Evolutionary conservation across 2,113 vertebrate genomes (phyloP).

Genomic region (Neofelis nebulosa): DNA sequence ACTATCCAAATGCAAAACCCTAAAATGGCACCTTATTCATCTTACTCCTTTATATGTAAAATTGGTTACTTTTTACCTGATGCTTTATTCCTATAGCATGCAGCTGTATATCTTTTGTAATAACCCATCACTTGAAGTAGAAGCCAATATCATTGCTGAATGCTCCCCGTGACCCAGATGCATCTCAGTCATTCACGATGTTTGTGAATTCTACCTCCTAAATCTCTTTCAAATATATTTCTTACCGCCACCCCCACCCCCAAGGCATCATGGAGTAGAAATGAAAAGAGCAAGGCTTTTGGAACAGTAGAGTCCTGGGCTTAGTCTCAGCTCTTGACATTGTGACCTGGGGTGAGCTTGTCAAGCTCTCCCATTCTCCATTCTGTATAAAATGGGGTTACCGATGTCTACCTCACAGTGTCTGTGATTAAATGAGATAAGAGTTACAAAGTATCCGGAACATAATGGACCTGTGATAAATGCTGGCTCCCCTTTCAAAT

Average conservation of each 20-base stretch:
- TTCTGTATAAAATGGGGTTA: background rate
- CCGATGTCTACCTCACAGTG: background rate
- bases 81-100: background rate
- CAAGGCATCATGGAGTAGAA: background rate
- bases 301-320: background rate
- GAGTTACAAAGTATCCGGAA: background rate
- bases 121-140: background rate
- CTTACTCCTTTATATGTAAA: background rate
- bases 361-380: background rate
- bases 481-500: background rate
- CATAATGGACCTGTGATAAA: background rate
- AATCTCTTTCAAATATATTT: background rate
- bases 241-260: background rate
- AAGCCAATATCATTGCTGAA: background rate
- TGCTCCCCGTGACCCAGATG: background rate
- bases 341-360: background rate
- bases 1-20: background rate
- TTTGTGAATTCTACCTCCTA: background rate
- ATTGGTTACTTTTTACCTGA: background rate
- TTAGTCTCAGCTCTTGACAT: background rate
- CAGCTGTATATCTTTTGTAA: background rate
- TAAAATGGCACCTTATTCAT: background rate
- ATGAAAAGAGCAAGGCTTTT: background rate
- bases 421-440: conserved; percentile 22
- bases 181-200: background rate